Evolutionary conservation across 2,113 vertebrate genomes (phyloP), one percentile per base, ranked within the genome.

Genomic region (Hiodon alosoides): DNA sequence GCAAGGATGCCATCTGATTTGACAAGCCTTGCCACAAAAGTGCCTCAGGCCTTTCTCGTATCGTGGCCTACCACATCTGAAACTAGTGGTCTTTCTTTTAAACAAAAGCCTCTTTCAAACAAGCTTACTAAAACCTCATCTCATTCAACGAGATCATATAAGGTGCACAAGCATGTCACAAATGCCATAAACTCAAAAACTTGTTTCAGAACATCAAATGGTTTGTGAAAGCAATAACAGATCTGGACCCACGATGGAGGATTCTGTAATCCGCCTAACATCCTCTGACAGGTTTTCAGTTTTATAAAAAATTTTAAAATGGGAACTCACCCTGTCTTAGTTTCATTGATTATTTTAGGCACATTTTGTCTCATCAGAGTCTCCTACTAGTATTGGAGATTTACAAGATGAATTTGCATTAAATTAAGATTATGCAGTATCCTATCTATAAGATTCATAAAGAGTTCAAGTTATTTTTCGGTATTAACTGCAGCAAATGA

Each of bases 11-110:
- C 91, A 91, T 91, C 85, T 82, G 87, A 92, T 89, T 90, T 91
- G 90, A 91, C 89, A 91, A 87, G 86, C 80, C 79, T 78, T 90
- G 90, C 90, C 90, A 91, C 85, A 74, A 61, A 83, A 86, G 50
- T 70, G 85, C 90, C 90, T 16, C 67, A 68, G 89, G 91, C 87
- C 77, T 76, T 90, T 89, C 84, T 87, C 83, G 80, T 84, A 83
- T 90, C 80, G 86, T 83, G 86, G 85, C 81, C 87, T 91, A 89
- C 89, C 88, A 90, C 78, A 86, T 84, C 90, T 85, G 85, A 87
- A 88, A 83, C 83, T 82, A 84, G 83, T 81, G 81, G 77, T 80
- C 82, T 82, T 79, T 81, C 84, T 82, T 79, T 90, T 86, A 85
- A 86, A 90, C 87, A 51, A 83, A 86, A 87, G 84, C 88, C 85